Base-by-base conservation (phyloP, 1,140 invertebrate species). In the Lineus longissimus region DNA sequence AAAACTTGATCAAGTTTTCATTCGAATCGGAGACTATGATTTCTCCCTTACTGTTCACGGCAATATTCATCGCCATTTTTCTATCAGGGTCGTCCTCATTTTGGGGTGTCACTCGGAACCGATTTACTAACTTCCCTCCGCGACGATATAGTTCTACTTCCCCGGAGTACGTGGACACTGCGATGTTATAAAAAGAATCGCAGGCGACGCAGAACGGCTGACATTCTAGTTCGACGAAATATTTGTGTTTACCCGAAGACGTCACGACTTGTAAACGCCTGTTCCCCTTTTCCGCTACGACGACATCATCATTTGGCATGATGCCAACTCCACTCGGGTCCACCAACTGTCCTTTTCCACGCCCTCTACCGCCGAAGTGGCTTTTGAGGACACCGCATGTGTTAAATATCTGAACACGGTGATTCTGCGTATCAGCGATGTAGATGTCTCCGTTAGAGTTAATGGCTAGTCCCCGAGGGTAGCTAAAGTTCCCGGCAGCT, bases 231-330 rank as follows among this genome's bases (percentile, higher is more conserved):
- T 61, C 25, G 62, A 76, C 73, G 22, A 61, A 30, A 55, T 66
- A 70, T 58, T 71, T 70, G 54, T 70, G 73, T 51, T 86, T 84
- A 4, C 93, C 93, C 61, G 90, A 87, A 7, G 86, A 82, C 41
- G 86, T 68, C 60, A 95, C 95, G 23, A 95, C 75, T 76, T 95
- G 95, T 23, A 97, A 87, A 25, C 95, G 87, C 80, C 93, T 91
- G 82, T 97, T 98, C 59, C 93, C 86, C 0, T 93, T 94, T 73
- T 98, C 95, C 0, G 93, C 92, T 0, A 98, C 92, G 0, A 91
- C 87, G 56, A 97, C 33, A 51, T 76, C 69, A 1, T 71, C 73
- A 66, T 80, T 76, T 9, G 71, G 71, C 25, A 77, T 33, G 55
- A 76, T 74, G 2, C 68, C 60, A 6, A 80, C 70, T 25, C 70